Base-by-base conservation (phyloP, 2,113 vertebrate species). In the Peromyscus californicus region DNA sequence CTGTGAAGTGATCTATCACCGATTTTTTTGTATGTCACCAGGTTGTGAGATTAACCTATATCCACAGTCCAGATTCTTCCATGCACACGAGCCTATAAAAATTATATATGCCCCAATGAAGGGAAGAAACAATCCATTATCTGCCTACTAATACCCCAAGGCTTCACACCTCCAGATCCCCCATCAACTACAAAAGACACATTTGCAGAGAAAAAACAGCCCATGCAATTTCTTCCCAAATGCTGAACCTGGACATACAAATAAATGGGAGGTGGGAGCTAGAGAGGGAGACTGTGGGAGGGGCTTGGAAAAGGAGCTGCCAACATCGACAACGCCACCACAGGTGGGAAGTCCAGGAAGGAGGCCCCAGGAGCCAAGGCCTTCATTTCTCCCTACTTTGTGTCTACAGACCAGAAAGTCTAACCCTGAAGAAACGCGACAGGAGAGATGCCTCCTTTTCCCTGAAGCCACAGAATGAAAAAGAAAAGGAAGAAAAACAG, bases 161-260 rank as follows among this genome's bases (percentile, higher is more conserved):
- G 57, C 89, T 51, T 95, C 45, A 45, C 45, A 57, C 33, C 61
- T 51, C 80, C 29, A 45, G 26, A 76, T 93, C 90, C 94, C 61
- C 95, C 78, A 96, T 95, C 94, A 94, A 96, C 80, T 89, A 67
- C 57, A 51, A 93, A 95, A 86, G 57, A 97, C 82, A 92, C 12
- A 22, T 33, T 78, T 90, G 57, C 10, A 48, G 12, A 79, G 7
- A 78, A 65, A 61, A 88, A 90, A 92, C 72, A 16, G 70, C 7
- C 59, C 65, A 42, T 75, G 86, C 84, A 76, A 97, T 94, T 87
- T 97, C 95, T 96, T 90, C 85, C 45, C 79, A 90, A 91, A 95
- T 67, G 61, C 61, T 92, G 65, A 93, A 61, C 39, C 57, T 83
- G 78, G 33, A 90, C 75, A 92, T 39, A 95, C 70, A 93, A 65